Evolutionary conservation across 2,113 vertebrate genomes (phyloP).

Genomic region (Pionites leucogaster): DNA sequence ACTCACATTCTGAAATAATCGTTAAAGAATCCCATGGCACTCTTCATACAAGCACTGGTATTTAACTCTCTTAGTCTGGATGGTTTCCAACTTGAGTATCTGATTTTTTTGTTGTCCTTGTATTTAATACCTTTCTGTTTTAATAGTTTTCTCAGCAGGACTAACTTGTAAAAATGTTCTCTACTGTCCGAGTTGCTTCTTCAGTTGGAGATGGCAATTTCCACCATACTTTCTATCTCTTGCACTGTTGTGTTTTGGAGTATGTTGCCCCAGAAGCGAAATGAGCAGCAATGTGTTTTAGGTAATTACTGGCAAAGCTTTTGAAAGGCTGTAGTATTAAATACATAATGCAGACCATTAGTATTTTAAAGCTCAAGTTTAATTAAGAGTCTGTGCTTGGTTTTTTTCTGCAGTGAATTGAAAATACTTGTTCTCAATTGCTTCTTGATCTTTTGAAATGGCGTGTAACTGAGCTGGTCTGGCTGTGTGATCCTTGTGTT

Average conservation of each 20-base stretch:
- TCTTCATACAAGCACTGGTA: neutral
- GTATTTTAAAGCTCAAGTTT: neutral
- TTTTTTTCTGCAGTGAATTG: neutral
- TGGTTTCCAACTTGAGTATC: neutral
- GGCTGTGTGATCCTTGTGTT: neutral
- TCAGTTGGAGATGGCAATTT: neutral
- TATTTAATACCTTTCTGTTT: neutral
- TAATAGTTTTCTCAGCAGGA: neutral
- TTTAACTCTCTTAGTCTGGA: neutral
- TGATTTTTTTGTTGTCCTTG: neutral
- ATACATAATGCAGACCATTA: neutral
- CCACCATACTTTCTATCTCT: neutral
- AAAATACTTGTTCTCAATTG: neutral
- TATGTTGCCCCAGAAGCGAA: neutral
- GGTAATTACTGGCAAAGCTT: neutral
- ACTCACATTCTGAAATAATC: neutral
- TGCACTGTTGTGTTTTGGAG: neutral
- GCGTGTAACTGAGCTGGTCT: neutral
- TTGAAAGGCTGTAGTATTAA: neutral
- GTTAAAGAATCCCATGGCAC: neutral
- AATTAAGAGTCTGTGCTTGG: neutral
- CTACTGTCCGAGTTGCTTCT: neutral
- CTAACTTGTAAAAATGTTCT: neutral
- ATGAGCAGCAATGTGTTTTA: neutral
- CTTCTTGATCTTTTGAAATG: neutral